Evolutionary conservation across 53 echinoderm and acorn worm species (phyloP), one percentile per base, ranked within the genome.

Genomic region (Luidia sarsii): DNA sequence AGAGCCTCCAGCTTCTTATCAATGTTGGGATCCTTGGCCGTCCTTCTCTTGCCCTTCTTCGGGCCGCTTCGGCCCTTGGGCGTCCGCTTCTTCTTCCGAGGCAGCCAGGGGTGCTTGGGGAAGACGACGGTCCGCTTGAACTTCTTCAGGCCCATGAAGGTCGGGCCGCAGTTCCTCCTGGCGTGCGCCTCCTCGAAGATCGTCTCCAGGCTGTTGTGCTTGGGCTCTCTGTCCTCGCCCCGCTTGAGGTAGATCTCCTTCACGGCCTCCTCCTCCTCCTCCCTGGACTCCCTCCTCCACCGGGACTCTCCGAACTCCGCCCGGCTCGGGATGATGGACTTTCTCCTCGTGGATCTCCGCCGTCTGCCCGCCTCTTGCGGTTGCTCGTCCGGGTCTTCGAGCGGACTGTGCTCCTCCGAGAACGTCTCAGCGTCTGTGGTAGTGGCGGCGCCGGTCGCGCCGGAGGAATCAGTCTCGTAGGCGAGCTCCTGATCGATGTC

Each of bases 91-190:
- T 68, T 77, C 62, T 77, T 77, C 16, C 77, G 77, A 19, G 77
- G 77, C 41, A 77, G 77, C 77, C 77, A 77, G 1, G 77, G 77
- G 19, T 77, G 77, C 10, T 77, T 61, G 27, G 60, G 61, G 33
- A 77, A 77, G 7, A 21, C 32, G n/a, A 77, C 48, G 18, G 60
- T 22, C 36, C 77, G 15, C 31, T 77, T 77, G 31, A 41, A 77
- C 48, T 77, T 77, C 45, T 32, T 61, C 13, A 55, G 46, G 30
- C 61, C 77, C 18, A 55, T 31, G 49, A 60, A 77, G 4, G 61
- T 29, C 5, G 77, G 77, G 50, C 77, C 55, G 61, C 77, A 60
- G 31, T 3, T 77, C 61, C 61, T 77, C 30, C 61, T 46, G 43
- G 61, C 14, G 20, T 77, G 77, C 24, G 55, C 23, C 60, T 60